These are phyloP conservation scores for Muraenolepis orangiensis DNA, from an alignment of 2,797 vertebrate genomes.

Conservation along the genomic window DNA sequence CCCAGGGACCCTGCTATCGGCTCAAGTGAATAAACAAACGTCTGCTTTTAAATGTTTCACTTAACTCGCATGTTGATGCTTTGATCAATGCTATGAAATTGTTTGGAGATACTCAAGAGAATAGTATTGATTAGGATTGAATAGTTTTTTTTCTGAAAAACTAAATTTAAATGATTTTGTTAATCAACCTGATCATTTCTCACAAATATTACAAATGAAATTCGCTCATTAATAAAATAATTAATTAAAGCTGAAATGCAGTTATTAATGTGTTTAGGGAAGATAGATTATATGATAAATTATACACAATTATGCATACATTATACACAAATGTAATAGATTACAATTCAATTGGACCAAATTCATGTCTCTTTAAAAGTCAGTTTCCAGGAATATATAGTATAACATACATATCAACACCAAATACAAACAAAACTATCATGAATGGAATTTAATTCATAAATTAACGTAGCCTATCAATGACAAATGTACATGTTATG, in stretches of 20 bases:
- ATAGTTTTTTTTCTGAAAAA: no score
- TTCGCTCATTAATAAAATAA: neutral
- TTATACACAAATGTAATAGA: neutral
- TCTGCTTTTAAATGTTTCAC: slow-evolving; percentile 38
- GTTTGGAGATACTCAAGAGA: neutral
- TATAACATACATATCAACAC: neutral
- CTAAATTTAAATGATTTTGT: neutral
- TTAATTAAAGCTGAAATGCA: neutral
- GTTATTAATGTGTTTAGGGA: neutral
- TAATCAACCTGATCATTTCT: neutral
- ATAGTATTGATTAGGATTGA: no score
- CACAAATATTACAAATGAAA: neutral
- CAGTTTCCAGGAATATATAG: neutral
- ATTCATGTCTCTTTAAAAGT: neutral
- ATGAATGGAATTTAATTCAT: neutral
- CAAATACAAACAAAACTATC: neutral
- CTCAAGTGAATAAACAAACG: slow-evolving; percentile 53
- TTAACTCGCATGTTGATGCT: neutral
- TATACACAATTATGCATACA: no score
- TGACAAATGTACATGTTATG: neutral
- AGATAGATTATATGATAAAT: neutral
- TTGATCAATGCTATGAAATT: neutral
- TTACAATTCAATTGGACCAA: neutral
- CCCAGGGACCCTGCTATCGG: slow-evolving; percentile 64
- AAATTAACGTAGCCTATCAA: neutral